Evolutionary conservation across 2,797 vertebrate species (phyloP), one percentile per base, ranked within the genome.

Genomic region (Macroramphosus scolopax): DNA sequence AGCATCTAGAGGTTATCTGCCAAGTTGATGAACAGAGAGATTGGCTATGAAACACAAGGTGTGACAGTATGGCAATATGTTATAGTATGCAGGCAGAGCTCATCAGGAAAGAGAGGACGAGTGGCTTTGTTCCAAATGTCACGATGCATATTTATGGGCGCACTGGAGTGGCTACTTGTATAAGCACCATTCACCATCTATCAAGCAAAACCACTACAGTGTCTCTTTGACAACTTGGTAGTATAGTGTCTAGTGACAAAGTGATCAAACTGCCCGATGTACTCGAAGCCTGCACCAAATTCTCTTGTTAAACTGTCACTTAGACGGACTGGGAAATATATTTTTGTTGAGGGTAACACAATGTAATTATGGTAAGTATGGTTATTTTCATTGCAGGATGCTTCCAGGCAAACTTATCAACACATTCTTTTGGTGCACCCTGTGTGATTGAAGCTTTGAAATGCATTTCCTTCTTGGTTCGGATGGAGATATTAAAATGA

Each of bases 101-200:
- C 88, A 89, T 90, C 85, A 88, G 87, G 80, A 89, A 88, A 87
- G 87, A 84, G 84, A 83, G 87, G 85, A 88, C 72, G 88, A 80
- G 83, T 73, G 76, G 87, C 88, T 92, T 91, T 91, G 89, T 91
- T 90, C 88, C 87, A 92, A 92, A 92, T 92, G 90, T 91, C 91
- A 90, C 86, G 65, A 89, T 92, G 89, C 91, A 92, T 91, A 92
- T 92, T 92, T 92, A 92, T 92, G 87, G 87, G 76, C 54, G 53
- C 78, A 72, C 68, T 81, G 69, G 84, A 89, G 89, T 87, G 87
- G 81, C 81, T 83, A 78, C 83, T 87, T 86, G 88, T 88, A 87
- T 89, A 89, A 88, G 88, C 86, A 86, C 84, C 80, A 80, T 84
- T 85, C 85, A 80, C 81, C 88, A 87, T 87, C 87, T 80, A 82